These are phyloP conservation scores for Drosophila helvetica DNA, from an alignment of 2,888 invertebrate species.

Conservation along the genomic window DNA sequence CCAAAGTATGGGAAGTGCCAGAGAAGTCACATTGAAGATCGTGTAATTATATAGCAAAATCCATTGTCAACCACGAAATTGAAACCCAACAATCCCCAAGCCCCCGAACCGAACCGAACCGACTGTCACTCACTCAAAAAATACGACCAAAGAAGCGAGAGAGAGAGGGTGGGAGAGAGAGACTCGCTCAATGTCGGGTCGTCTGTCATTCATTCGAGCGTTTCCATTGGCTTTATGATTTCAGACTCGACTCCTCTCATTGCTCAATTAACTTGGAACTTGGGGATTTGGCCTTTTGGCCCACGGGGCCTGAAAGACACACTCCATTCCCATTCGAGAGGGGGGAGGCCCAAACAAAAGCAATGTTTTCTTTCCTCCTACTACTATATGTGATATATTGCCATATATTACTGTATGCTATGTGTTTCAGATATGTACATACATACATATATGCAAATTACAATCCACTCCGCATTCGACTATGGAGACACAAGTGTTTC, in stretches of 20 bases:
- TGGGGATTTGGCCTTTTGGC: slow-evolving; percentile 63
- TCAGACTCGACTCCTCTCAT: slow-evolving; percentile 35
- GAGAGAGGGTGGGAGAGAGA: slow-evolving; percentile 2
- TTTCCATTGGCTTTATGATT: slow-evolving; percentile 48
- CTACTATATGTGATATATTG: not conserved
- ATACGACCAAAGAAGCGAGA: not conserved
- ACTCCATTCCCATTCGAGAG: slow-evolving; percentile 4
- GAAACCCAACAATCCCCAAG: slow-evolving; percentile 74
- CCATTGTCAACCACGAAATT: slow-evolving; percentile 79
- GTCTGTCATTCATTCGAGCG: slow-evolving; percentile 52
- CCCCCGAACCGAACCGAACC: slow-evolving; percentile 38
- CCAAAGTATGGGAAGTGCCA: slow-evolving; percentile 65
- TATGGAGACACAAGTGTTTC: slow-evolving; percentile 63
- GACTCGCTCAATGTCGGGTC: slow-evolving; percentile 66
- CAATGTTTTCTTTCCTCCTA: slow-evolving; percentile 15
- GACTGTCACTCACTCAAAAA: slow-evolving; percentile 51
- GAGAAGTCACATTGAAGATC: slow-evolving; percentile 67
- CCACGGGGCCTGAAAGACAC: slow-evolving; percentile 28
- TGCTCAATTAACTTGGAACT: slow-evolving; percentile 65
- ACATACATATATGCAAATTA: slow-evolving; percentile 32
- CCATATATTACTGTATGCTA: not conserved
- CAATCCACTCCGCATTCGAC: slow-evolving; percentile 14
- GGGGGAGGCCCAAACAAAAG: slow-evolving; percentile 39
- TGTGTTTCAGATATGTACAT: slow-evolving; percentile 18
- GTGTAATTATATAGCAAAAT: slow-evolving; percentile 77